Conservation (phyloP, 2,888 invertebrate genomes). For the Coleophora deauratella region DNA sequence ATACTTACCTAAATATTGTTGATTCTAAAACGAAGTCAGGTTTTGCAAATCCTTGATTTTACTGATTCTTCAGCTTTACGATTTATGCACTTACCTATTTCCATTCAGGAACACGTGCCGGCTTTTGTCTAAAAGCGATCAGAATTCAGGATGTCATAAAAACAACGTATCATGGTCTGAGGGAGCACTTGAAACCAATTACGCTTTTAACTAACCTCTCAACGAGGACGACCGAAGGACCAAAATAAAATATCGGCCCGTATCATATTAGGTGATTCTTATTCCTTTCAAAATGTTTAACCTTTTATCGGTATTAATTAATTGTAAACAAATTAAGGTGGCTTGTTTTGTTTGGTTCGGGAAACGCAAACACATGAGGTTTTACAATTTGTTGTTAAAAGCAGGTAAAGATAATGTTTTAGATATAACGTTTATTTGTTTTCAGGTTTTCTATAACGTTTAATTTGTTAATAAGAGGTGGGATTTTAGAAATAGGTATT, state of each 20-base stretch:
- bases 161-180: conserved; percentile 37
- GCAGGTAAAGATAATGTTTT: conserved; percentile 21
- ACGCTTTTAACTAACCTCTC: conserved; percentile 49
- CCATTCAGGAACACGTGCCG: conserved; percentile 25
- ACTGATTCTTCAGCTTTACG: too few species aligned
- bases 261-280: conserved; percentile 16
- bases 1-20: too few species aligned
- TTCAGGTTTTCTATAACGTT: conserved; percentile 13
- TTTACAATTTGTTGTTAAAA: conserved; percentile 7
- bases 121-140: conserved; percentile 31
- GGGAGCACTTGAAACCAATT: conserved; percentile 56
- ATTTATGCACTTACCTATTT: background rate
- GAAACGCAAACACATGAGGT: conserved; percentile 14
- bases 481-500: too few species aligned
- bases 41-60: too few species aligned
- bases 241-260: conserved; percentile 32
- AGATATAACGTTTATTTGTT: conserved; percentile 21
- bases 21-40: too few species aligned
- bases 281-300: conserved; percentile 1
- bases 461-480: too few species aligned
- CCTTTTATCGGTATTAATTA: conserved; percentile 35
- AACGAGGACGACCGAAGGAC: conserved; percentile 22
- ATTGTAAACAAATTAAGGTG: conserved; percentile 40
- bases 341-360: conserved; percentile 22
- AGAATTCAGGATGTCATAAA: conserved; percentile 30